phyloP scores from a whole-genome alignment of 2,113 vertebrate genomes.

The Bubo scandiacus region DNA sequence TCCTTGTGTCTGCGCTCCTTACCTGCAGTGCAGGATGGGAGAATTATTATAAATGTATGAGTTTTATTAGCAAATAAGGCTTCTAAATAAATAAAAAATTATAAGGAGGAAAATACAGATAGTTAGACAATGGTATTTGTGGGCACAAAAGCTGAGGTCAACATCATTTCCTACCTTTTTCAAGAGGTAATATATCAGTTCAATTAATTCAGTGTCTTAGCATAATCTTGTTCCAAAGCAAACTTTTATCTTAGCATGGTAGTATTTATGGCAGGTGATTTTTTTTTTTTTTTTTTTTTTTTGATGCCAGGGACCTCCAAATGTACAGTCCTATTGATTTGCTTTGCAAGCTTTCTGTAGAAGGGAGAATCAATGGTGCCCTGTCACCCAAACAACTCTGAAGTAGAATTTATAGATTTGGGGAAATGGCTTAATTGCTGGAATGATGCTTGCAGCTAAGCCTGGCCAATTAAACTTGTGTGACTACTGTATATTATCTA shows the following conservation, averaged over 20 bases:
- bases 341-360: constrained; percentile 37
- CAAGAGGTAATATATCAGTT: not conserved
- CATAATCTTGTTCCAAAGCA: not conserved
- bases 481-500: not conserved
- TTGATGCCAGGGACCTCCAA: not conserved
- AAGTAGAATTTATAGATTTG: constrained; percentile 35
- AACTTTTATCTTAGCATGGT: not conserved
- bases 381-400: constrained; percentile 27
- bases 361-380: constrained; percentile 19
- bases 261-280: not conserved
- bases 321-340: constrained; percentile 29
- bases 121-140: not conserved
- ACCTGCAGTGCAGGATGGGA: not conserved
- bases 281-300: too few species aligned
- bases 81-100: not conserved
- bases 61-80: not conserved
- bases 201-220: not conserved
- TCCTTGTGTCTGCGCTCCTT: not conserved
- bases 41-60: not conserved
- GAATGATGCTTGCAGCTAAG: not conserved
- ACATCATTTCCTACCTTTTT: not conserved
- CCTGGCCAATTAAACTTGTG: not conserved
- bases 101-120: not conserved
- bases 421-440: constrained; percentile 35
- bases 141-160: not conserved